These are phyloP conservation scores for Pachliopta kotzebuea DNA, from an alignment of 2,888 invertebrate genomes.

Conservation along the genomic window DNA sequence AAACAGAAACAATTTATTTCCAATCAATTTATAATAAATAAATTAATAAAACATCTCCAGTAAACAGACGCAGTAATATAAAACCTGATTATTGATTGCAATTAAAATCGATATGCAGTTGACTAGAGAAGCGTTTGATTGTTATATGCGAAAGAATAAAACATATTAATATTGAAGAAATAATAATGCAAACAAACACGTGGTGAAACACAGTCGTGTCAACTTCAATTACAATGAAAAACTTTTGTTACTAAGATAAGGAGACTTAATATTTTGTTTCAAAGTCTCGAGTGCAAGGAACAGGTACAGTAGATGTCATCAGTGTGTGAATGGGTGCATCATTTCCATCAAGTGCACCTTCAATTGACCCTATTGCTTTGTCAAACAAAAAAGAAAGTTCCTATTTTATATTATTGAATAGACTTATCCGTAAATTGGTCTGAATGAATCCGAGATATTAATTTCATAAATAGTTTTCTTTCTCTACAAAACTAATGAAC, in stretches of 20 bases:
- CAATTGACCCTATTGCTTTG: too few species aligned
- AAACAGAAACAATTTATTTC: constrained; percentile 48
- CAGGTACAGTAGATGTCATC: too few species aligned
- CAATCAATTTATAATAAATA: constrained; percentile 39
- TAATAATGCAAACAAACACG: not conserved
- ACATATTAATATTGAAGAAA: not conserved
- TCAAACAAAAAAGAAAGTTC: too few species aligned
- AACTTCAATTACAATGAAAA: too few species aligned
- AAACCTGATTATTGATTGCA: not conserved
- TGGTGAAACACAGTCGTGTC: not conserved
- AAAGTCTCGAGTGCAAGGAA: too few species aligned
- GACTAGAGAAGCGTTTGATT: constrained; percentile 29
- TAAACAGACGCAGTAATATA: constrained; percentile 1
- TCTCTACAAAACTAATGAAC: not conserved
- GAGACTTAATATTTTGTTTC: too few species aligned
- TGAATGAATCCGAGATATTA: too few species aligned
- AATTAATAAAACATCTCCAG: constrained; percentile 38
- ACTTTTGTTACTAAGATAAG: too few species aligned
- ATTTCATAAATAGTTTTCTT: not conserved
- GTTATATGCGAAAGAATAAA: not conserved
- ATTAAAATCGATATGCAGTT: constrained; percentile 17
- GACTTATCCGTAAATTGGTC: not conserved
- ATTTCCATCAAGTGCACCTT: not conserved
- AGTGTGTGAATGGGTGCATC: too few species aligned
- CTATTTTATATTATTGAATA: not conserved